Base-by-base conservation (phyloP, 2,113 vertebrate genomes). In the Pedetes capensis region DNA sequence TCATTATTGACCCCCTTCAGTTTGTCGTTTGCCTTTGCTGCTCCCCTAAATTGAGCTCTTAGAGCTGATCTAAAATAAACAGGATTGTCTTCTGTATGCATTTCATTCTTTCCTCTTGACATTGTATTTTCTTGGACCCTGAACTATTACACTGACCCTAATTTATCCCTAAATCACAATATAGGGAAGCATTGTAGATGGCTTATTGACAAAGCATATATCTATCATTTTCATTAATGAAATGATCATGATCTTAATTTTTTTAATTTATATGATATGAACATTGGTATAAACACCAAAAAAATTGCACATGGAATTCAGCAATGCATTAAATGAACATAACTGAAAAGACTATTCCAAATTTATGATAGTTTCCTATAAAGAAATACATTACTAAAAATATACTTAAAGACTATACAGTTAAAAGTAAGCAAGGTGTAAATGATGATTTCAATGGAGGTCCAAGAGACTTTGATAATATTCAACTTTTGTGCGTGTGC, bases 151-250 rank as follows among this genome's bases (percentile, higher is more conserved):
- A 25, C 27, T 66, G 81, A 57, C 25, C 39, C 49, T 47, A 20
- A 87, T 63, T 93, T 81, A 44, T 53, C 20, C 91, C 32, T 64
- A 63, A 91, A 74, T 85, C 42, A 72, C 32, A 89, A 89, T 80
- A 37, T 76, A 83, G 57, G 11, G 23, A 89, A 74, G 29, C 53
- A 49, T 29, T 44, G 5, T 47, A 76, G 91, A 51, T 86, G 74
- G 6, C 29, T 85, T 37, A n/a, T 17, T 78, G 71, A 59, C 18
- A 84, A 47, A 39, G 34, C 8, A 32, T 83, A 2, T 69, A 53
- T 93, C 39, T 59, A 57, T 96, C 49, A 87, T 80, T 79, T 83
- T 86, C 42, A 64, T 66, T 89, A 93, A 69, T 61, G 72, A 96
- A 91, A 91, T 81, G 18, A 49, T 61, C 22, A 0, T 59, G 72